These are phyloP conservation scores for Tenthredo livida DNA, from an alignment of 2,888 invertebrate species.

Conservation along the genomic window DNA sequence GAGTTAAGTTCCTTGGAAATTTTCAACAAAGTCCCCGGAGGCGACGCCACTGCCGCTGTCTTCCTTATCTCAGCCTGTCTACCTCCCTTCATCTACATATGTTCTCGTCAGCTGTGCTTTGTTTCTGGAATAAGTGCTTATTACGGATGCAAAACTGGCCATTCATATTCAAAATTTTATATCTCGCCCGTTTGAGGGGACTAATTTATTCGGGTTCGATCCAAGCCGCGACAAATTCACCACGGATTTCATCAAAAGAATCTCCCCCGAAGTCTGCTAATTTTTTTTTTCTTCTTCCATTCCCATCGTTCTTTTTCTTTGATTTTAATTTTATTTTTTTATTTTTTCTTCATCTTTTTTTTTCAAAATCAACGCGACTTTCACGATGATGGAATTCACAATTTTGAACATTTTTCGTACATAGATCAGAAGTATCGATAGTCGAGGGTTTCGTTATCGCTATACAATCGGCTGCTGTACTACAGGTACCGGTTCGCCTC, in stretches of 20 bases:
- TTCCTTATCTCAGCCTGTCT: conserved; percentile 37
- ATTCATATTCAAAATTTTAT: conserved; percentile 95
- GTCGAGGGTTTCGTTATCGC: not conserved
- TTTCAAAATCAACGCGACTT: not conserved
- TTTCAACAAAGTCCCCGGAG: conserved; percentile 46
- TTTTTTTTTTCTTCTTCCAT: conserved; percentile 16
- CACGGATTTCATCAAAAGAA: conserved; percentile 50
- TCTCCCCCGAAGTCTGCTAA: not conserved
- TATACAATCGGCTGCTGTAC: conserved; percentile 36
- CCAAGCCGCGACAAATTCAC: conserved; percentile 76
- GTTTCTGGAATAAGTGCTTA: conserved; percentile 85
- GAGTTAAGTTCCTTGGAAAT: conserved; percentile 49
- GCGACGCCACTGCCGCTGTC: conserved; percentile 39
- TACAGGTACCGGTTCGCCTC: conserved; percentile 54
- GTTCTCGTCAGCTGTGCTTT: conserved; percentile 82
- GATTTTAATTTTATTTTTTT: not conserved
- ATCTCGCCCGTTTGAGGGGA: conserved; percentile 84
- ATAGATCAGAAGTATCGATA: not conserved
- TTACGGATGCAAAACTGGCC: conserved; percentile 92
- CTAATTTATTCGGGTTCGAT: conserved; percentile 87
- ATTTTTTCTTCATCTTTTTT: not conserved
- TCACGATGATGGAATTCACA: not conserved
- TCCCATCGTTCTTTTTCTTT: not conserved
- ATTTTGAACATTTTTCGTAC: not conserved
- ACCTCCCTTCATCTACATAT: conserved; percentile 81